Evolutionary conservation across 2,888 invertebrate genomes (phyloP), one percentile per base, ranked within the genome.

Genomic region (Hartigia nigra): DNA sequence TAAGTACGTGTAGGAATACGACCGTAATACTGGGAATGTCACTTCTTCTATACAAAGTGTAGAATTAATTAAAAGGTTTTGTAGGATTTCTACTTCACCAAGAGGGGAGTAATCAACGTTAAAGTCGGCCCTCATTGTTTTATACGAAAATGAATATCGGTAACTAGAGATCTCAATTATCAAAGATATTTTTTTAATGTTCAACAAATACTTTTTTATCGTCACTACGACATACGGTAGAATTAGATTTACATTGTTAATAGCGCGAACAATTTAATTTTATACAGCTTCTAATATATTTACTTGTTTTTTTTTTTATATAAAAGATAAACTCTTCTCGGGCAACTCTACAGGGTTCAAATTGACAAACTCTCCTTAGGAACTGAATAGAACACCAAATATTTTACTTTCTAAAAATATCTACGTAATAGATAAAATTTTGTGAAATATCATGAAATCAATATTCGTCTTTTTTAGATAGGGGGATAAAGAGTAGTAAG

Each of bases 21-120:
- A 82, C 82, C 69, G 80, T 86, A 83, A 84, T 83, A 87, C 81
- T 82, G 79, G 79, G 78, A 75, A 76, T 80, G 82, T 85, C 83
- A 82, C 84, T 87, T 87, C 86, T 87, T 87, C 86, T 82, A 32
- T 69, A 76, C 69, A 80, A 80, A 77, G 82, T 83, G 79, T 81
- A 78, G 87, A 87, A 87, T 88, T 87, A 87, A 88, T 88, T 87
- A 87, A 87, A 87, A 75, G 78, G 86, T 85, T 87, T 86, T 86
- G 86, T 83, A 83, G 77, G 23, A 55, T 12, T 77, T 77, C 75
- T 76, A 70, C 79, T 69, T 76, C 35, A 76, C 31, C 55, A 37
- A 76, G 80, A 23, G 82, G 83, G 82, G 84, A 83, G 82, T 83
- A 85, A 86, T 84, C 85, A 87, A 85, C 86, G 83, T 82, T 82